Conservation (phyloP, 2,888 invertebrate genomes). For the Drosophila conformis region DNA sequence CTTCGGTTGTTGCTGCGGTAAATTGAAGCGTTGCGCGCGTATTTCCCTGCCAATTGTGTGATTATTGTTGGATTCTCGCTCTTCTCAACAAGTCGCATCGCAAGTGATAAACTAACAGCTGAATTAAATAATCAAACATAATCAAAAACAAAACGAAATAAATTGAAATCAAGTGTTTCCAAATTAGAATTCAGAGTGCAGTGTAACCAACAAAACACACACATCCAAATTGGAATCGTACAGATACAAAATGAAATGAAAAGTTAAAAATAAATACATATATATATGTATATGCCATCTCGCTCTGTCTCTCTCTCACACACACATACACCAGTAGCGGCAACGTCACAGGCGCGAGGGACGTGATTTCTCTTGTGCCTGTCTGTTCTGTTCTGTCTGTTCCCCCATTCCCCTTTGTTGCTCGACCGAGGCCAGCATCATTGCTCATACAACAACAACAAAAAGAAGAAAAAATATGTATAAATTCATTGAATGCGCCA, state of each 20-base stretch:
- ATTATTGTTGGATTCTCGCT: slow-evolving; percentile 47
- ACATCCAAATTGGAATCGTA: slow-evolving; percentile 46
- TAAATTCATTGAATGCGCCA: slow-evolving; percentile 72
- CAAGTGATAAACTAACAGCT: slow-evolving; percentile 53
- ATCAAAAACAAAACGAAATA: slow-evolving; percentile 14
- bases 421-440: slow-evolving; percentile 51
- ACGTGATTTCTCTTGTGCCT: slow-evolving; percentile 79
- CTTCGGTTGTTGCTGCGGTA: slow-evolving; percentile 55
- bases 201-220: slow-evolving; percentile 32
- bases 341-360: slow-evolving; percentile 65
- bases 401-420: slow-evolving; percentile 22
- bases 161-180: slow-evolving; percentile 34
- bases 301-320: slow-evolving; percentile 20
- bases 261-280: slow-evolving; percentile 78
- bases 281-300: slow-evolving; percentile 65
- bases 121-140: slow-evolving; percentile 35
- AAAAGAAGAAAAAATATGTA: slow-evolving; percentile 22
- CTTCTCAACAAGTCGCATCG: slow-evolving; percentile 70
- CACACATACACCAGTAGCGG: slow-evolving; percentile 4
- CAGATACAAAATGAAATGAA: slow-evolving; percentile 78
- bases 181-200: slow-evolving; percentile 48
- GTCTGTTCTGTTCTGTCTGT: slow-evolving; percentile 52
- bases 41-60: slow-evolving; percentile 51
- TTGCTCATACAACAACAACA: slow-evolving; percentile 39
- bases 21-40: slow-evolving; percentile 56